Percentiles rank a stretch among this genome's conserved stretches.
Evolutionary conservation across 2,113 vertebrate species (phyloP).

Genomic region (Motacilla tschutschensis): DNA sequence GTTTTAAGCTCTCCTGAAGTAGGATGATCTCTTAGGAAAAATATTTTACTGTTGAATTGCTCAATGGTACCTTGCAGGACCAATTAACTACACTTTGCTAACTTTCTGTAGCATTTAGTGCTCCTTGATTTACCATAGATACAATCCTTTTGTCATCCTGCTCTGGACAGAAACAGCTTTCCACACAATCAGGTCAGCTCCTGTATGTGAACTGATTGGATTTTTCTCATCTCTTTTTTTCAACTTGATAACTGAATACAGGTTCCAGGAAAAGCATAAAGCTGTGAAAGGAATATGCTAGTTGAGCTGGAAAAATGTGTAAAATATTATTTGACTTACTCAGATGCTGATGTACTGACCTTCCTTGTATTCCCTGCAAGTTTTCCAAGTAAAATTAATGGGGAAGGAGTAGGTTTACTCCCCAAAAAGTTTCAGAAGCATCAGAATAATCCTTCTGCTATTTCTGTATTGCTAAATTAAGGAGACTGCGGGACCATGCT

Average conservation of each 20-base stretch:
- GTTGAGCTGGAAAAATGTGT: neutral
- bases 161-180: neutral
- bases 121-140: neutral
- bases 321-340: neutral
- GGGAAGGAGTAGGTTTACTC: neutral
- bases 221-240: neutral
- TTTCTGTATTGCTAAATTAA: neutral
- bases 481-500: fast-evolving
- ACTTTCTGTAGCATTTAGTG: neutral
- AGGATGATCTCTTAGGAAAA: neutral
- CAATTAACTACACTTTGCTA: conserved; percentile 6
- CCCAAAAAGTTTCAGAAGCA: neutral
- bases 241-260: neutral
- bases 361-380: neutral
- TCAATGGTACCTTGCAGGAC: neutral
- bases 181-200: neutral
- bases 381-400: neutral
- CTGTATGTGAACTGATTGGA: neutral
- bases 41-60: neutral
- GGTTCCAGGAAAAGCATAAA: neutral
- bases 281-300: neutral
- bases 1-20: neutral
- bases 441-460: neutral
- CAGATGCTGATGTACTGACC: neutral
- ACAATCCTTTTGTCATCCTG: neutral